These are phyloP conservation scores for Anarhynchus alexandrinus DNA, from an alignment of 2,113 vertebrate species.

Conservation along the genomic window DNA sequence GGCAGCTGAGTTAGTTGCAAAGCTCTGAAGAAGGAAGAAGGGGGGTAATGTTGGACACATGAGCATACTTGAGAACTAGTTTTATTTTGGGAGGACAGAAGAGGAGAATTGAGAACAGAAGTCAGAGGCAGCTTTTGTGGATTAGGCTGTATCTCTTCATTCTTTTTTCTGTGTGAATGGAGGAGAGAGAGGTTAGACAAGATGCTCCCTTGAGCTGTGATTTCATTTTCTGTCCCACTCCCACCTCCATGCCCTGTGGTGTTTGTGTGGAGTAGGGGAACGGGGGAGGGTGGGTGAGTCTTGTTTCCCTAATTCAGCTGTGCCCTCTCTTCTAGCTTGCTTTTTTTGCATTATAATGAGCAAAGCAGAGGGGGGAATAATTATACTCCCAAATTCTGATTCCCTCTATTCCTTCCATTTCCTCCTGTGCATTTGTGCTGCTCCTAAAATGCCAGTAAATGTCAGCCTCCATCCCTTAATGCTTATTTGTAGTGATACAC, in stretches of 20 bases:
- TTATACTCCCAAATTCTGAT: not conserved
- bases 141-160: not conserved
- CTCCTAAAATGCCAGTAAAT: not conserved
- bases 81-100: not conserved
- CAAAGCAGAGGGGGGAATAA: fast-evolving
- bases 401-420: not conserved
- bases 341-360: not conserved
- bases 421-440: not conserved
- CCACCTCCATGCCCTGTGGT: not conserved
- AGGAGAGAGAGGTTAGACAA: not conserved
- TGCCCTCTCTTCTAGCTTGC: not conserved
- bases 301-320: not conserved
- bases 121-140: not conserved
- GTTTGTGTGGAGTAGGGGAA: not conserved
- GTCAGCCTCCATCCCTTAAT: not conserved
- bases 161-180: not conserved
- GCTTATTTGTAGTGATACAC: not conserved
- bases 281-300: not conserved
- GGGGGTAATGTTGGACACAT: not conserved
- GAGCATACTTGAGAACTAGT: not conserved
- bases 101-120: not conserved
- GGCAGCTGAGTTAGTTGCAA: not conserved
- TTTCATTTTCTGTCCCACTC: not conserved
- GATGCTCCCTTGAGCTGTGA: not conserved
- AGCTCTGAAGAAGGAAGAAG: not conserved